A percentile compares a stretch with the other conserved stretches of the same genome.
Evolutionary conservation across 1,140 invertebrate genomes (phyloP).

Genomic region (Heliconius congener): DNA sequence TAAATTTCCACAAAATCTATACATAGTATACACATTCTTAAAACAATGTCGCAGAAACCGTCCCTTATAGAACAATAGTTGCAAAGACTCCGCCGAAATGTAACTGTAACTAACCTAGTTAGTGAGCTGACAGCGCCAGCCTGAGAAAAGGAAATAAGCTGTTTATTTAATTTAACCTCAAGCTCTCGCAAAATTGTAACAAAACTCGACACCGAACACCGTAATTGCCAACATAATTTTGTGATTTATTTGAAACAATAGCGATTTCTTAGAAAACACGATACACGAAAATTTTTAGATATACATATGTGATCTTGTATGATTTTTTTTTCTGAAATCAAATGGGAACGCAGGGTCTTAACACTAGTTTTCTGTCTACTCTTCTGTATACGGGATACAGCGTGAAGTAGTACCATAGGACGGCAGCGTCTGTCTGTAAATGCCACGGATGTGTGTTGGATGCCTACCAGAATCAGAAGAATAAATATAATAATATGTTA

Average conservation of each 20-base stretch:
- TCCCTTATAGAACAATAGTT: not conserved
- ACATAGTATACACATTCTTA: not conserved
- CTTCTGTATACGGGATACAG: no score
- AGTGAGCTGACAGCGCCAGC: constrained; percentile 3
- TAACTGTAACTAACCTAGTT: constrained; percentile 3
- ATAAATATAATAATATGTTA: no score
- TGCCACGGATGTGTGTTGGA: no score
- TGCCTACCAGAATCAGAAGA: no score
- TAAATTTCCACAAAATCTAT: not conserved
- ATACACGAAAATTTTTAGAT: not conserved
- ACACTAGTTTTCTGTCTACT: no score
- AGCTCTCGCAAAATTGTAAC: constrained; percentile 5
- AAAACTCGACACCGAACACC: not conserved
- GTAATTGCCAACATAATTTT: constrained; percentile 1
- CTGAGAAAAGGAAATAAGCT: constrained; percentile 6
- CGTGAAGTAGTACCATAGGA: no score
- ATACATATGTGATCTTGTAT: not conserved
- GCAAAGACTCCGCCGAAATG: not conserved
- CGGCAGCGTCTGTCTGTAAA: no score
- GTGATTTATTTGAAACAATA: not conserved
- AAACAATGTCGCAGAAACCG: not conserved
- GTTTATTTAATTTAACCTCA: constrained; percentile 8
- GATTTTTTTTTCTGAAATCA: no score
- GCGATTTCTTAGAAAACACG: not conserved
- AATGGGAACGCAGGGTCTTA: no score